Percentiles rank a stretch among this genome's conserved stretches.
phyloP scores from a whole-genome alignment of 1,140 invertebrate genomes.

The Ips nitidus region DNA sequence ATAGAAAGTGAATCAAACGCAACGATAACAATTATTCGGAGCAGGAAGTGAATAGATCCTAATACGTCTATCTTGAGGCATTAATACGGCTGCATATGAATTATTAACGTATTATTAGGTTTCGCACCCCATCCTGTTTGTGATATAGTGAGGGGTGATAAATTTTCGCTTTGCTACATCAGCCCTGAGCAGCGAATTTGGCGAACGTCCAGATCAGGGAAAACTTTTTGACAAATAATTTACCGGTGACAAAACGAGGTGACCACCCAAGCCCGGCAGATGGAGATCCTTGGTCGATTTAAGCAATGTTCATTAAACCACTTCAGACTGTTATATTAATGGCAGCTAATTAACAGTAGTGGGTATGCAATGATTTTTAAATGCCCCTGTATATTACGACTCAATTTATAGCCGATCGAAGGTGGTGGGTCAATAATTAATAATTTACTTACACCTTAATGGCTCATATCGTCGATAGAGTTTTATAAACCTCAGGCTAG shows the following conservation, averaged over 20 bases:
- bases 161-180: not conserved
- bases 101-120: constrained; percentile 23
- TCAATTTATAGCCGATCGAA: constrained; percentile 7
- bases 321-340: constrained; percentile 3
- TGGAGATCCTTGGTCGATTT: not conserved
- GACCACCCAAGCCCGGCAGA: not conserved
- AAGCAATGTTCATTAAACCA: constrained; percentile 4
- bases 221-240: too few species aligned
- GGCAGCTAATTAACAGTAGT: constrained; percentile 8
- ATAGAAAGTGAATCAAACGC: constrained; percentile 10
- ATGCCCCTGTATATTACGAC: not conserved
- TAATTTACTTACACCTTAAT: constrained; percentile 17
- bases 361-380: constrained; percentile 3
- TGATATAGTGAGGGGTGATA: constrained; percentile 11
- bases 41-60: constrained; percentile 1
- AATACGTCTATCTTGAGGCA: constrained; percentile 12
- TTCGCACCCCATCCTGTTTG: constrained; percentile 5
- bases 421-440: constrained; percentile 16
- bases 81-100: constrained; percentile 16
- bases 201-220: too few species aligned
- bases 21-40: constrained; percentile 11
- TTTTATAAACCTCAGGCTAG: constrained; percentile 13
- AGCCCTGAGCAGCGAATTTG: too few species aligned
- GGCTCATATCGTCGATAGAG: constrained; percentile 14
- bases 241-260: too few species aligned